Evolutionary conservation across 1,140 invertebrate species (phyloP), one percentile per base, ranked within the genome.

Genomic region (Agrilus planipennis): DNA sequence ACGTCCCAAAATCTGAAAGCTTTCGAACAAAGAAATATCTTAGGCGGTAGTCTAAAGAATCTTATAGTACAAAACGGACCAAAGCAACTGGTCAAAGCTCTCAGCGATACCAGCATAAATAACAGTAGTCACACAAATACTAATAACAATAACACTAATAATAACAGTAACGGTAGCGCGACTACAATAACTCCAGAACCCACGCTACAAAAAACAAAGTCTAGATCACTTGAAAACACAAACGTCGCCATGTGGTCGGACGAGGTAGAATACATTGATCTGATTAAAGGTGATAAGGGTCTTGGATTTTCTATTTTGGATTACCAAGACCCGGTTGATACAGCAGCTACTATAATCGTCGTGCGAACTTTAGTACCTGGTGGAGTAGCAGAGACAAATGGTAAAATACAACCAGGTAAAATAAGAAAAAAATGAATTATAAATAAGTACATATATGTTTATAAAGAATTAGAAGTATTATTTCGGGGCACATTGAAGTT

Each of bases 261-360:
- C 51, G 83, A 91, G 52, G 78, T 89, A 25, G 84, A 90, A 45
- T 76, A 85, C 50, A 81, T 96, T 36, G 79, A 89, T 56, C 69
- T 96, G 21, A 64, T 75, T 11, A 96, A 96, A 68, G 84, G 82
- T 30, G 88, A 92, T 50, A 73, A 84, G 44, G 92, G 92, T 3
- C 73, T 96, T 11, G 92, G 92, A 31, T 96, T 96, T 65, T 91
- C 87, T 45, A 91, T 96, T 46, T 69, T 95, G 25, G 92, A 96
- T 65, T 96, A 96, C 63, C 75, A 89, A 68, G 89, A 92, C 65
- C 88, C 89, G 1, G 67, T 89, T 47, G 89, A 91, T 64, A 77
- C 83, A 4, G 76, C 79, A 46, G 83, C 87, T 45, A 92, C 88
- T 37, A 87, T 96, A 19, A 95, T 96, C 60, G 90, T 96, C 19